Conservation (phyloP, 2,888 invertebrate species). For the Cephus nigrinus region DNA sequence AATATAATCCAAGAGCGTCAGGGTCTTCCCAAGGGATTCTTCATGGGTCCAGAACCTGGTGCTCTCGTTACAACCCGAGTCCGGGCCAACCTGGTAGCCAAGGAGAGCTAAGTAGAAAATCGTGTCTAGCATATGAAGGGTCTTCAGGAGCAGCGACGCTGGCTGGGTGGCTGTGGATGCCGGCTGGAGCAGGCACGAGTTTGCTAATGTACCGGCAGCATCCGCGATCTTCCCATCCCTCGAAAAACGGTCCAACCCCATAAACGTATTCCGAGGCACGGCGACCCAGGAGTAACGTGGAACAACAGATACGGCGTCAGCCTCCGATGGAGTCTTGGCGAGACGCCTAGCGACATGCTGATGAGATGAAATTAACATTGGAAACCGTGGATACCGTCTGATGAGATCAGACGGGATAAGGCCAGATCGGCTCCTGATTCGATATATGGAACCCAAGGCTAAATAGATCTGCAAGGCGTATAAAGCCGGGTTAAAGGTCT, state of each 20-base stretch:
- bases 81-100: constrained; percentile 9
- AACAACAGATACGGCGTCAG: not conserved
- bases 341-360: constrained; percentile 35
- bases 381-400: constrained; percentile 17
- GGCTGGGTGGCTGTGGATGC: not conserved
- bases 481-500: constrained; percentile 22
- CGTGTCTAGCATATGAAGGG: constrained; percentile 63
- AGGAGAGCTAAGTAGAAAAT: constrained; percentile 61
- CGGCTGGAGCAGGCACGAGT: not conserved
- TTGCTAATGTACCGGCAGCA: not conserved
- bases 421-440: constrained; percentile 21
- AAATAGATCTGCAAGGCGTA: constrained; percentile 37
- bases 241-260: not conserved
- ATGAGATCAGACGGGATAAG: constrained; percentile 1
- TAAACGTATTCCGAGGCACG: constrained; percentile 22
- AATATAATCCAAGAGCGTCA: not conserved
- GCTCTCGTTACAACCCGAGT: not conserved
- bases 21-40: not conserved
- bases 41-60: not conserved
- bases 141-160: constrained; percentile 5
- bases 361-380: constrained; percentile 42
- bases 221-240: not conserved
- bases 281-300: not conserved
- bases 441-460: constrained; percentile 25
- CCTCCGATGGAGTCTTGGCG: constrained; percentile 33